Conservation (phyloP, 2,888 invertebrate species). For the Sarcophaga carnaria region DNA sequence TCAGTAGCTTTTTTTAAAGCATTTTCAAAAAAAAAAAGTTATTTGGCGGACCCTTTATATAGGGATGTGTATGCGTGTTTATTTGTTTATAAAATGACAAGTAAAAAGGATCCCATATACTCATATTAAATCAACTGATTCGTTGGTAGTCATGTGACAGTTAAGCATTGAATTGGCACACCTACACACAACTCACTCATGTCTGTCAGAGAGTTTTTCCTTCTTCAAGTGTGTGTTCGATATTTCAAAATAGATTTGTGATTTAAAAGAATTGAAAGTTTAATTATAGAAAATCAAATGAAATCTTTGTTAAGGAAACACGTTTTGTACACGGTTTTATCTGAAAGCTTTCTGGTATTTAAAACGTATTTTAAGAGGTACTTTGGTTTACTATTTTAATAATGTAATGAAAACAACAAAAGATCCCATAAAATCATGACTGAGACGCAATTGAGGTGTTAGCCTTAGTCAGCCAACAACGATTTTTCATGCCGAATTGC, state of each 20-base stretch:
- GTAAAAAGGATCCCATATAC: constrained; percentile 11
- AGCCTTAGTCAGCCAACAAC: too few species aligned
- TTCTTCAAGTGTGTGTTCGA: not conserved
- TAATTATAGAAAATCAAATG: not conserved
- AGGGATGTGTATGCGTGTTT: not conserved
- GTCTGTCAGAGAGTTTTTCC: not conserved
- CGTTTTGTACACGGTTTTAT: too few species aligned
- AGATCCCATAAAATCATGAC: too few species aligned
- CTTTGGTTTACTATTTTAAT: too few species aligned
- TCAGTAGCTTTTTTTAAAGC: too few species aligned
- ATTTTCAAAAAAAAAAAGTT: too few species aligned
- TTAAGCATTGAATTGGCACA: not conserved
- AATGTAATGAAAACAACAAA: too few species aligned
- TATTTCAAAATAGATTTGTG: not conserved
- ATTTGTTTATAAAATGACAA: constrained; percentile 13
- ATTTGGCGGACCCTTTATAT: too few species aligned
- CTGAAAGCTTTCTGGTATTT: too few species aligned
- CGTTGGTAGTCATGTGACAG: not conserved
- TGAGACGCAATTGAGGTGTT: too few species aligned
- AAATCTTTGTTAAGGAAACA: not conserved
- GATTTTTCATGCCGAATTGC: too few species aligned
- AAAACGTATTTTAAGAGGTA: too few species aligned
- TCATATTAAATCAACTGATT: constrained; percentile 23
- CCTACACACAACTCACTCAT: not conserved
- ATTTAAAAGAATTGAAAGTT: not conserved